Evolutionary conservation across 2,113 vertebrate genomes (phyloP).

Genomic region (Terrapene triunguis): DNA sequence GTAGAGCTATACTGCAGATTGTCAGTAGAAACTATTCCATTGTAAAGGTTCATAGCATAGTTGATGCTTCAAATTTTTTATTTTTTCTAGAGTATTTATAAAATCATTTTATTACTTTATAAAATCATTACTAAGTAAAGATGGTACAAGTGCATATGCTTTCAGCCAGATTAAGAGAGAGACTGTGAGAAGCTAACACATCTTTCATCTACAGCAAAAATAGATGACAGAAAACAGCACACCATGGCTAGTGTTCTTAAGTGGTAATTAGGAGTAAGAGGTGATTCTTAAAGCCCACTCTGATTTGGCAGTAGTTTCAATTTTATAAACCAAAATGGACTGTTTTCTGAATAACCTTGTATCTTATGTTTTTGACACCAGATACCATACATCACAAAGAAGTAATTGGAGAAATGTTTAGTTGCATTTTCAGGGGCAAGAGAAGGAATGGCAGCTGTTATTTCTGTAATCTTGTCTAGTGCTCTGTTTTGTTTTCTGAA

Average conservation of each 20-base stretch:
- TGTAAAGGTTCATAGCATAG: neutral
- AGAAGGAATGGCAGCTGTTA: neutral
- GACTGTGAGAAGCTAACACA: neutral
- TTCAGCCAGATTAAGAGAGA: neutral
- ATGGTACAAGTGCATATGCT: rapidly evolving
- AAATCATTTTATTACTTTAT: neutral
- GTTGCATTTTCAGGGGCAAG: neutral
- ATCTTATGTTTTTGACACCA: neutral
- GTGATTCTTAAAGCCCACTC: neutral
- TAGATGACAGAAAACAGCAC: neutral
- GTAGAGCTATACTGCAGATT: neutral
- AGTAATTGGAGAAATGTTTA: neutral
- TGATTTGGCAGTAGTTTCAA: neutral
- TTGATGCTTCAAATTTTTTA: neutral
- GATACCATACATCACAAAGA: neutral
- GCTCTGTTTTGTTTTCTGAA: neutral
- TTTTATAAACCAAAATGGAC: neutral
- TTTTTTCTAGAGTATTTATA: neutral
- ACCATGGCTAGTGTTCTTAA: neutral
- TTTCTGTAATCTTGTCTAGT: neutral
- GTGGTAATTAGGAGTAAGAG: neutral
- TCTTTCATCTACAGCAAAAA: neutral
- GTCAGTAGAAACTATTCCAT: neutral
- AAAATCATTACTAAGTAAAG: neutral
- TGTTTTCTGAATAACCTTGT: neutral